These are phyloP conservation scores for Emydura subglobosa DNA, from an alignment of 2,113 vertebrate genomes.

Conservation along the genomic window DNA sequence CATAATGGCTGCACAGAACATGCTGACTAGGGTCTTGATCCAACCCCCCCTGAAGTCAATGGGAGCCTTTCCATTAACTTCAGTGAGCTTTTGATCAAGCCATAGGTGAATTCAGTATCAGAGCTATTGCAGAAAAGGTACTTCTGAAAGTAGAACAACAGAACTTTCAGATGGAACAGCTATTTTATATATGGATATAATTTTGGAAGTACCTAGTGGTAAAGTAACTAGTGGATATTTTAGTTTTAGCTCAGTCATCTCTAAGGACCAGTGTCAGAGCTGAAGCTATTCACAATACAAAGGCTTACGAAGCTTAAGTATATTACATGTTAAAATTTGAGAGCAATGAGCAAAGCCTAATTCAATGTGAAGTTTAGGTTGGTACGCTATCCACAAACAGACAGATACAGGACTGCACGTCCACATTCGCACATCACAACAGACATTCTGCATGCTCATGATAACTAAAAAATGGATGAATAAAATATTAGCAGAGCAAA, in stretches of 20 bases:
- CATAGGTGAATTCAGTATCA: not conserved
- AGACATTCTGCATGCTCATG: not conserved
- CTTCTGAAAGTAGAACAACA: not conserved
- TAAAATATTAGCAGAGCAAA: conserved; percentile 10
- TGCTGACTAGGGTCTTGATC: not conserved
- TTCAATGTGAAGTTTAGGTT: conserved; percentile 37
- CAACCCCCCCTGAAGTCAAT: accelerated
- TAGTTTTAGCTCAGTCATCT: not conserved
- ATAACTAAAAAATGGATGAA: conserved; percentile 46
- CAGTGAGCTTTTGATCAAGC: not conserved
- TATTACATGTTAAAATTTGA: conserved; percentile 15
- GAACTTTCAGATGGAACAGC: accelerated
- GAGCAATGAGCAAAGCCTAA: conserved; percentile 44
- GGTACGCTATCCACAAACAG: conserved; percentile 35
- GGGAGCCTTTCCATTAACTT: not conserved
- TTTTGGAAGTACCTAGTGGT: not conserved
- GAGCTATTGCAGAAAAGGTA: not conserved
- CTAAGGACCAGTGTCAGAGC: not conserved
- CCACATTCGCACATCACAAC: not conserved
- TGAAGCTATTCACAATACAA: conserved; percentile 19
- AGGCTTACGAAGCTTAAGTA: conserved; percentile 21
- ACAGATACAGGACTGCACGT: conserved; percentile 3
- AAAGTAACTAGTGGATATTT: not conserved
- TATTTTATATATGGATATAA: not conserved
- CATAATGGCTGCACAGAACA: not conserved